A percentile compares a stretch with the other conserved stretches of the same genome.
These are phyloP conservation scores for Zapornia atra DNA, from an alignment of 2,113 vertebrate species.

Conservation along the genomic window DNA sequence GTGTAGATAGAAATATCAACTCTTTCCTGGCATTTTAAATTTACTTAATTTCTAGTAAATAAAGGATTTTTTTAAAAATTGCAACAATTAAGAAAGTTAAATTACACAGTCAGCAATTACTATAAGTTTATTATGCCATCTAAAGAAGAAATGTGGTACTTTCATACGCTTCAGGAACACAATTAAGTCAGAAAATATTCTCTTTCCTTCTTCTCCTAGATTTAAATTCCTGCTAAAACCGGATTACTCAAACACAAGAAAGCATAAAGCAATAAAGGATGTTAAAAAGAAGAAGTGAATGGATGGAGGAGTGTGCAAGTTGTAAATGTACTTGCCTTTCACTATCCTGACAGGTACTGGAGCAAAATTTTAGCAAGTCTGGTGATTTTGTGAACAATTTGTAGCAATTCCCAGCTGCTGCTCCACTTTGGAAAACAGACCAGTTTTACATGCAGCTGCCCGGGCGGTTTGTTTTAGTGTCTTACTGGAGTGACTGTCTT, in stretches of 20 bases:
- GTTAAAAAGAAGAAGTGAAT: neutral
- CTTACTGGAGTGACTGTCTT: neutral
- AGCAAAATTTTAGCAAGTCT: neutral
- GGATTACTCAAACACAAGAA: neutral
- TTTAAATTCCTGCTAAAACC: neutral
- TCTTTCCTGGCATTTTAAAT: neutral
- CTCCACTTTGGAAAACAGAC: neutral
- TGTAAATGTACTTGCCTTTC: neutral
- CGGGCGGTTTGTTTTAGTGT: neutral
- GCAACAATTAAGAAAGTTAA: neutral
- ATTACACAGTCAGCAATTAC: neutral
- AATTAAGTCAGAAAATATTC: neutral
- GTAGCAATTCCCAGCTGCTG: neutral
- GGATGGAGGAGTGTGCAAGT: accelerated
- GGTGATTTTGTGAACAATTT: neutral
- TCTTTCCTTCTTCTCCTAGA: neutral
- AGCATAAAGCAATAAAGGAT: neutral
- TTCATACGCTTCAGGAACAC: neutral
- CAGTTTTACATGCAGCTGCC: neutral
- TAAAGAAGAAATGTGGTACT: neutral
- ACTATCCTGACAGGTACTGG: neutral
- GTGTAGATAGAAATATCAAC: neutral
- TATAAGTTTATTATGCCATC: neutral
- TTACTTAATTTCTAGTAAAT: neutral
- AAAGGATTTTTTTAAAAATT: neutral